Base-by-base conservation (phyloP, 2,888 invertebrate genomes). In the Tenthredo scrophulariae region DNA sequence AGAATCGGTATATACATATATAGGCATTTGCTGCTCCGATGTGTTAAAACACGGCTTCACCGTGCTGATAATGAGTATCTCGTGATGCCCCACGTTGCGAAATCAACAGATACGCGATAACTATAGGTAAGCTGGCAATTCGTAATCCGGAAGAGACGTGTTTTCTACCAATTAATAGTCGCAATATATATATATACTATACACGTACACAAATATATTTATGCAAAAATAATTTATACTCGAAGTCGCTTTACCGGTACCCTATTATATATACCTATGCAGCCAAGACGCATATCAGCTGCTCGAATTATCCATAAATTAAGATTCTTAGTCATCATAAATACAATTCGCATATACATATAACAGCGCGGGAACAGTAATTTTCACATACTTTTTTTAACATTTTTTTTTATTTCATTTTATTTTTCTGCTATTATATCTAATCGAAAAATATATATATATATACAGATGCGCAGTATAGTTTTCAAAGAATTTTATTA, bases 81-180 rank as follows among this genome's bases (percentile, higher is more conserved):
- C 33, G 67, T 33, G 67, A 62, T 67, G 67, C 15, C 29, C 67
- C 18, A 18, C 18, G 67, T 67, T 67, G 10, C 67, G 33, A 33
- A 67, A 67, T 67, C 33, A 33, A 67, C 67, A 67, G 15, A 29
- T 67, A 67, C 33, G 67, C 29, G 67, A 67, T 67, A 67, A 7
- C 37, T 29, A n/a, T n/a, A n/a, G 65, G 15, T 33, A 33, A 67
- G 13, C 33, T 6, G 33, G 67, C 26, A 10, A 67, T 67, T 67
- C 33, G 29, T 67, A 33, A 67, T 67, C 15, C 29, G 9, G 67
- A 33, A 67, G 6, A 33, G 6, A 67, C 29, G 33, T 33, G 18
- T 67, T 18, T 67, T 62, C 10, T 26, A 13, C 10, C 26, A 26
- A 62, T 62, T 54, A 54, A 54, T 54, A 54, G 54, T 54, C 54